A percentile compares a stretch with the other conserved stretches of the same genome.
Evolutionary conservation across 2,888 invertebrate species (phyloP).

Genomic region (Eucriotettix oculatus): DNA sequence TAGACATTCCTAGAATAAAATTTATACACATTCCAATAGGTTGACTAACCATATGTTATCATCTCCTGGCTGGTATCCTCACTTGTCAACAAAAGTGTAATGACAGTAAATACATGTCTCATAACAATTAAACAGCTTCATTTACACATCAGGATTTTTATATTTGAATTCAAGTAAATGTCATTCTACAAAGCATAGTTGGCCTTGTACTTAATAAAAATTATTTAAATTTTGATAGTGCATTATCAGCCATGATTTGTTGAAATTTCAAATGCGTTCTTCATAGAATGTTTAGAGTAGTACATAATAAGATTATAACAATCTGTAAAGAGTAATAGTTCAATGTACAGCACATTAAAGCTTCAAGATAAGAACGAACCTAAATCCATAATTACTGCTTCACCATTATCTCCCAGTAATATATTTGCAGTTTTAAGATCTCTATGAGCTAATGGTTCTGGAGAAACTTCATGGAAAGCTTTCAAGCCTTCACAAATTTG

Average conservation of each 20-base stretch:
- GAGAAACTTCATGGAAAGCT: conserved; percentile 54
- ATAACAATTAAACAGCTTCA: neutral
- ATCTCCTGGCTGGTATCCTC: neutral
- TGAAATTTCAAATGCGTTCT: neutral
- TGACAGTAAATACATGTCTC: neutral
- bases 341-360: no score
- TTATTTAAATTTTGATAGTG: neutral
- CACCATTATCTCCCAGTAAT: conserved; percentile 50
- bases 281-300: neutral
- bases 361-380: conserved; percentile 27
- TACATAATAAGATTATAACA: neutral
- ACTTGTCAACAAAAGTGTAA: neutral
- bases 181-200: no score
- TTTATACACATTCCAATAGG: no score
- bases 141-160: neutral
- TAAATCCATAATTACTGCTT: conserved; percentile 68
- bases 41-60: neutral
- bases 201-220: no score
- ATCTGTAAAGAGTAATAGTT: neutral
- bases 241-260: neutral
- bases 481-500: conserved; percentile 59
- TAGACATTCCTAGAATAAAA: no score
- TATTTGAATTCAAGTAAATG: no score
- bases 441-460: conserved; percentile 60
- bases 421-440: conserved; percentile 79